Percentiles rank a stretch among this genome's conserved stretches.
Evolutionary conservation across 2,113 vertebrate species (phyloP).

Genomic region (Pedetes capensis): DNA sequence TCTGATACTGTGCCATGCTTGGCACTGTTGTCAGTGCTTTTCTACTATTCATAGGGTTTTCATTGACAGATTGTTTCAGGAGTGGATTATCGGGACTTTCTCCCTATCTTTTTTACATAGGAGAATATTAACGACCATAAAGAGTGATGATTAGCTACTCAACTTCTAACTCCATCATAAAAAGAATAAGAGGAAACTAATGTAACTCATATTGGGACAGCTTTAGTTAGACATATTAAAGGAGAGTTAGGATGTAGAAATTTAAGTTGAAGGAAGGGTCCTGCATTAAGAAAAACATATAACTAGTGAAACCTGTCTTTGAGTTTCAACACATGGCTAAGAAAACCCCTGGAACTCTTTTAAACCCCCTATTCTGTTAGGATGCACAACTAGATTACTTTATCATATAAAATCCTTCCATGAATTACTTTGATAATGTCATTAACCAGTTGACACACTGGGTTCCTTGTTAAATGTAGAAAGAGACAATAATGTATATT

Average conservation of each 20-base stretch:
- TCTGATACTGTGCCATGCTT: too few relatives aligned
- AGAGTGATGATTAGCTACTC: conserved; percentile 41
- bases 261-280: conserved; percentile 39
- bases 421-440: conserved; percentile 48
- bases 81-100: too few relatives aligned
- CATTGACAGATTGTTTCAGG: too few relatives aligned
- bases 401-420: not conserved
- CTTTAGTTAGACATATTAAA: conserved; percentile 1
- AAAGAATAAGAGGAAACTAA: conserved; percentile 12
- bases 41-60: too few relatives aligned
- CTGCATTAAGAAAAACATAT: conserved; percentile 12
- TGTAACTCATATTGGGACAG: not conserved
- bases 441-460: not conserved
- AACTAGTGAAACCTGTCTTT: conserved; percentile 11
- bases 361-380: not conserved
- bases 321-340: conserved; percentile 9
- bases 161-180: not conserved
- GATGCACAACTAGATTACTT: conserved; percentile 4
- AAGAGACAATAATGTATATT: not conserved
- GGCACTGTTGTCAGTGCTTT: too few relatives aligned
- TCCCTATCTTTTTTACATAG: too few relatives aligned
- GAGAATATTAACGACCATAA: conserved; percentile 21
- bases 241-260: not conserved
- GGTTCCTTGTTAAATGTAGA: not conserved
- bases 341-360: not conserved